Conservation (phyloP, 2,797 vertebrate genomes). For the Champsocephalus gunnari region DNA sequence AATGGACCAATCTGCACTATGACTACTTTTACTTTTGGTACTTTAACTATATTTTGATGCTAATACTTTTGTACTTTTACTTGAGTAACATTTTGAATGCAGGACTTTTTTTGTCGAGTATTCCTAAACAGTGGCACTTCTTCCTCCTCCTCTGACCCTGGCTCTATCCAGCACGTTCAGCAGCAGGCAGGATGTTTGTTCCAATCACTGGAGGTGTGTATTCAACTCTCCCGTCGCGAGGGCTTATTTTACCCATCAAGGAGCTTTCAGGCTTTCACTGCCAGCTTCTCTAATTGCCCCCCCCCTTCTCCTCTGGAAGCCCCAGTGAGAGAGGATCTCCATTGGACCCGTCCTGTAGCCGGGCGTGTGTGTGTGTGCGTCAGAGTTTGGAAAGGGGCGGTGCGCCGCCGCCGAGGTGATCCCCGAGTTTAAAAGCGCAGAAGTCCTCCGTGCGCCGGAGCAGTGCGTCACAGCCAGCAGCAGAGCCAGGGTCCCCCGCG, state of each 20-base stretch:
- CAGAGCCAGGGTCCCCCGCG: slow-evolving; percentile 73
- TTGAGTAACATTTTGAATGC: too few relatives aligned
- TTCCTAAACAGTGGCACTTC: too few relatives aligned
- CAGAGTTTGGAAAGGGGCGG: slow-evolving; percentile 79
- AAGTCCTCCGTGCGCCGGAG: slow-evolving; percentile 76
- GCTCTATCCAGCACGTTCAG: background rate
- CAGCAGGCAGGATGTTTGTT: slow-evolving; percentile 1
- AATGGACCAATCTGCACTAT: too few relatives aligned
- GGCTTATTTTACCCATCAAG: slow-evolving; percentile 11
- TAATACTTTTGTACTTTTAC: too few relatives aligned
- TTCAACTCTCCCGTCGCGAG: background rate
- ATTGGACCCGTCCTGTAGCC: slow-evolving; percentile 48
- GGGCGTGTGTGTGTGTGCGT: slow-evolving; percentile 79
- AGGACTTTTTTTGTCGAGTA: too few relatives aligned
- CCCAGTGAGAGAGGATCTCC: slow-evolving; percentile 70
- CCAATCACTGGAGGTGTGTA: background rate
- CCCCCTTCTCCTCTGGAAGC: slow-evolving; percentile 58
- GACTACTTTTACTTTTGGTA: too few relatives aligned
- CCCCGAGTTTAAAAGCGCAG: slow-evolving; percentile 94
- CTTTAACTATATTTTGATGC: too few relatives aligned
- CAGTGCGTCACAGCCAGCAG: slow-evolving; percentile 91
- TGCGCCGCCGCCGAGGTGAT: slow-evolving; percentile 86
- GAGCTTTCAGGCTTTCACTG: slow-evolving; percentile 20
- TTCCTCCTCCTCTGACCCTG: background rate
- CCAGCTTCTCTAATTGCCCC: slow-evolving; percentile 48